Evolutionary conservation across 2,113 vertebrate species (phyloP).

Genomic region (Hydrochoerus hydrochaeris): DNA sequence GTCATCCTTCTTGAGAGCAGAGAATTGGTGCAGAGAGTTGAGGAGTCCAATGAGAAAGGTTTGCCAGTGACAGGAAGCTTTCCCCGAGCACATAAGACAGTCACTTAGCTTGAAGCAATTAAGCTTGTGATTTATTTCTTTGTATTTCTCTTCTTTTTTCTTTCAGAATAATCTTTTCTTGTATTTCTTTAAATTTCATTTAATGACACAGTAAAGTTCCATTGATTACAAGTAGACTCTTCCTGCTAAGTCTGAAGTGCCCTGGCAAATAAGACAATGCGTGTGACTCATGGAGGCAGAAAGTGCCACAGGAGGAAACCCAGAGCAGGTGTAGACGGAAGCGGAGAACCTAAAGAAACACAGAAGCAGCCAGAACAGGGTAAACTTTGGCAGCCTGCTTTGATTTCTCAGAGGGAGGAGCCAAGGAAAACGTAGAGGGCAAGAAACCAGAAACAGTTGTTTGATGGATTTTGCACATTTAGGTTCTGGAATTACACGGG

Average conservation of each 20-base stretch:
- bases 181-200: slow-evolving; percentile 34
- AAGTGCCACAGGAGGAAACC: background rate
- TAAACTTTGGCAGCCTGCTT: background rate
- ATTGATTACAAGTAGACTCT: slow-evolving; percentile 9
- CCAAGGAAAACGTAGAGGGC: background rate
- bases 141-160: background rate
- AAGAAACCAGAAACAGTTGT: slow-evolving; percentile 61
- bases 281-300: background rate
- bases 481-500: slow-evolving; percentile 75
- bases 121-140: slow-evolving; percentile 15
- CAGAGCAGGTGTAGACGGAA: background rate
- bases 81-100: background rate
- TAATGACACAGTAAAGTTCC: slow-evolving; percentile 16
- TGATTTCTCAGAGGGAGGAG: background rate
- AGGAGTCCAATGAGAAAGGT: slow-evolving; percentile 26
- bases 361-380: background rate
- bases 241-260: background rate
- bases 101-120: slow-evolving; percentile 4
- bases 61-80: background rate
- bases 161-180: background rate
- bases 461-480: slow-evolving; percentile 75
- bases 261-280: slow-evolving; percentile 22
- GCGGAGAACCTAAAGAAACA: background rate
- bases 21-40: background rate
- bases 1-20: slow-evolving; percentile 50